A percentile compares a stretch with the other conserved stretches of the same genome.
Conservation (phyloP, 2,797 vertebrate species). For the Schizopygopsis malacanthus region DNA sequence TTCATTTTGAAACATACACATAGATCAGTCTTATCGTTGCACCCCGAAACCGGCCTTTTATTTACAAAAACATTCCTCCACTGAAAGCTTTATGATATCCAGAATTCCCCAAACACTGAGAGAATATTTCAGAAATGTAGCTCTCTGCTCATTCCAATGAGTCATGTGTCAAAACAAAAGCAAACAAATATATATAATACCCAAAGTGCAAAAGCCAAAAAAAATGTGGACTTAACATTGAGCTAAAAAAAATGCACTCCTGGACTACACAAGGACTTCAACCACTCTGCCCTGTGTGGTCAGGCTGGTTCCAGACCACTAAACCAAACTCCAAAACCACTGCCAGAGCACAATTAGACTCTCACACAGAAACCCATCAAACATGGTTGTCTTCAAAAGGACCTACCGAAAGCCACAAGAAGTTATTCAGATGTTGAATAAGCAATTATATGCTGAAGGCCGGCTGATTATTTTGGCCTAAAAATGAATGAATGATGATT, state of each 20-base stretch:
- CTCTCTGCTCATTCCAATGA: slow-evolving; percentile 21
- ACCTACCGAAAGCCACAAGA: slow-evolving; percentile 5
- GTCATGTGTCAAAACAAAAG: slow-evolving; percentile 1
- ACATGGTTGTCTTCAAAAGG: slow-evolving; percentile 12
- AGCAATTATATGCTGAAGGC: slow-evolving; percentile 7
- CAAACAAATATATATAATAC: background rate
- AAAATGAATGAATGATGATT: slow-evolving; percentile 14
- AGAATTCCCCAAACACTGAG: background rate
- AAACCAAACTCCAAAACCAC: slow-evolving; percentile 20
- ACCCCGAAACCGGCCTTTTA: background rate
- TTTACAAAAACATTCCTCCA: background rate
- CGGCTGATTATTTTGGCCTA: slow-evolving; percentile 9
- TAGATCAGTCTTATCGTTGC: background rate
- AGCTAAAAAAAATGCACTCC: slow-evolving; percentile 1
- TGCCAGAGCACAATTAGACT: slow-evolving; percentile 46
- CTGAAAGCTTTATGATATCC: slow-evolving; percentile 11
- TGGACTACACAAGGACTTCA: slow-evolving; percentile 20
- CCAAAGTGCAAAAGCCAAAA: background rate
- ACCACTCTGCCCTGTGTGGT: slow-evolving; percentile 26
- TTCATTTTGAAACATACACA: slow-evolving; percentile 49
- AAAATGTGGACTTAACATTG: slow-evolving; percentile 20
- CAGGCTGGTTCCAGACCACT: slow-evolving; percentile 47
- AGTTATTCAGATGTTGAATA: background rate
- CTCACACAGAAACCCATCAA: slow-evolving; percentile 42
- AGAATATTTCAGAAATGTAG: background rate